These are phyloP conservation scores for Pantala flavescens DNA, from an alignment of 1,140 invertebrate genomes.

Conservation along the genomic window DNA sequence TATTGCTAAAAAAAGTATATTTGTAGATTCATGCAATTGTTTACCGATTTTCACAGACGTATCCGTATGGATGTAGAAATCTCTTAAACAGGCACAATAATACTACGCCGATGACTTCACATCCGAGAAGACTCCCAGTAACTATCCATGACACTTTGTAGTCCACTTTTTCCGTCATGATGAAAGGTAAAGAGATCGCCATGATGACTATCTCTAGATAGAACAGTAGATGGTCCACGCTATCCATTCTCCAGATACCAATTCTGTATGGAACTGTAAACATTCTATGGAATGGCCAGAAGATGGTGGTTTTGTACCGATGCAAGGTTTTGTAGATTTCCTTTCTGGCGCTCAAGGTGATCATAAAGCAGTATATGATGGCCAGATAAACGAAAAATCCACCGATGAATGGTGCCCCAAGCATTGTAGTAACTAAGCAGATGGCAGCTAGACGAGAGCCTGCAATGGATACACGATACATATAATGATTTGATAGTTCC, in stretches of 20 bases:
- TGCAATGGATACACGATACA: neutral
- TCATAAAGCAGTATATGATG: neutral
- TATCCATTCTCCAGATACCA: neutral
- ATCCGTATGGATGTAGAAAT: neutral
- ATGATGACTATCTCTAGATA: neutral
- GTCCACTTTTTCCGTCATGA: neutral
- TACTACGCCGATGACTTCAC: neutral
- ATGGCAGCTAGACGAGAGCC: neutral
- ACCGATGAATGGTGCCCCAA: neutral
- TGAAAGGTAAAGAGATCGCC: neutral
- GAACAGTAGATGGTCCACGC: neutral
- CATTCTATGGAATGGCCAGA: neutral
- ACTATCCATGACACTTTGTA: neutral
- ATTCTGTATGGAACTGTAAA: neutral
- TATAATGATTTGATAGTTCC: too few species aligned
- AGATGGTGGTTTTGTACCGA: neutral
- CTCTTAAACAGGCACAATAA: neutral
- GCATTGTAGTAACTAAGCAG: neutral
- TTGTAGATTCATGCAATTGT: neutral
- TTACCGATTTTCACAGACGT: neutral
- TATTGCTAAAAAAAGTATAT: too few species aligned
- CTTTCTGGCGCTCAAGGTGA: neutral
- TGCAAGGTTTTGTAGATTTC: neutral
- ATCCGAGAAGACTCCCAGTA: neutral
- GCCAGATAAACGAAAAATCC: neutral